Evolutionary conservation across 1,140 invertebrate genomes (phyloP).

Genomic region (Drosophila nasuta): DNA sequence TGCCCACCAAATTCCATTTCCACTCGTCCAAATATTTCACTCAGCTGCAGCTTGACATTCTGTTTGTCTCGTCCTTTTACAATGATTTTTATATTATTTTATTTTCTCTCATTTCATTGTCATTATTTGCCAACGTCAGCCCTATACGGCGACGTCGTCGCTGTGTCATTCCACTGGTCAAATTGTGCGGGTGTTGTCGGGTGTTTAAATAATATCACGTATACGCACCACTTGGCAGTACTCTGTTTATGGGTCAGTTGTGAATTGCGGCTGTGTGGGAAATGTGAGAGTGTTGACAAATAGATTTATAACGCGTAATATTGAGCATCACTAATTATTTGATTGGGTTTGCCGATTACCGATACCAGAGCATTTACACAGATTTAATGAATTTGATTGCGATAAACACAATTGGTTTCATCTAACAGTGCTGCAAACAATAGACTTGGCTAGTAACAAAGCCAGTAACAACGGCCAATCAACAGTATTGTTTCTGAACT

Average conservation of each 20-base stretch:
- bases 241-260: slow-evolving; percentile 29
- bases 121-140: slow-evolving; percentile 20
- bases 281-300: slow-evolving; percentile 30
- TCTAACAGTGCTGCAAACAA: slow-evolving; percentile 5
- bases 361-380: slow-evolving; percentile 8
- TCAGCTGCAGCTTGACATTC: neutral
- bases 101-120: slow-evolving; percentile 9
- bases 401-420: neutral
- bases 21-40: neutral
- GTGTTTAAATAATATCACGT: slow-evolving; percentile 43
- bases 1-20: neutral
- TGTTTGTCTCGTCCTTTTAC: neutral
- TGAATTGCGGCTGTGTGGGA: slow-evolving; percentile 4
- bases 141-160: neutral
- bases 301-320: slow-evolving; percentile 30
- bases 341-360: slow-evolving; percentile 42
- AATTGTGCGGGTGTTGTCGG: slow-evolving; percentile 38
- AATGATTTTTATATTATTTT: slow-evolving; percentile 4
- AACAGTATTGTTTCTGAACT: neutral
- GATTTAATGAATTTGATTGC: slow-evolving; percentile 13
- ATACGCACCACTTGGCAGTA: slow-evolving; percentile 38
- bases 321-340: slow-evolving; percentile 27
- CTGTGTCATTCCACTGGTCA: slow-evolving; percentile 10
- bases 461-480: neutral
- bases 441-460: neutral